Evolutionary conservation across 2,888 invertebrate species (phyloP), one percentile per base, ranked within the genome.

Genomic region (Heliconius aoede): DNA sequence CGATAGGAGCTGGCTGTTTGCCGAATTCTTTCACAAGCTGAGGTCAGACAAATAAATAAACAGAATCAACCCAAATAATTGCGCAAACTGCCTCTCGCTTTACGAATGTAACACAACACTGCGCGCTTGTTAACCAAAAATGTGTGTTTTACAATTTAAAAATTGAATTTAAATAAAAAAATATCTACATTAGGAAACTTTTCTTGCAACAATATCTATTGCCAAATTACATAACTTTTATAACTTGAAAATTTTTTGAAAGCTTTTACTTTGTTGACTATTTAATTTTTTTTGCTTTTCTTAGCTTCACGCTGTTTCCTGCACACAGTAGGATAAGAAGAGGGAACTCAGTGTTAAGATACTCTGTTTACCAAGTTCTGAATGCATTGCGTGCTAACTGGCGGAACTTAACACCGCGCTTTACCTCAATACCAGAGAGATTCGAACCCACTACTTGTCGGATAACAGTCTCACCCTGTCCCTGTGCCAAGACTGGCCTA

Each of bases 31-130:
- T 55, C 51, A 36, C 36, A 73, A 73, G 73, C 68, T 62, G 76
- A 68, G 73, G 67, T 73, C 73, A 69, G 61, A 73, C 73, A 61
- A 61, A 76, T 76, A 76, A 76, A 73, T 76, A 76, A 62, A 69
- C 21, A 61, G 51, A 73, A 40, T 76, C 73, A 73, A 55, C 55
- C 30, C 51, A n/a, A 69, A 55, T 69, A 55, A 69, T 51, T 55
- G 69, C 32, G 55, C 30, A n/a, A 69, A 32, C 69, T n/a, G 69
- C 69, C 55, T 55, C n/a, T 30, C 30, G 69, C 30, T n/a, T 68
- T 28, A 62, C 30, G 36, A 24, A n/a, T 64, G 28, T 68, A 30
- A 69, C 55, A 69, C 30, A 55, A 55, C 15, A 55, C 30, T 69
- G n/a, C n/a, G n/a, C 30, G 24, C 69, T 69, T 55, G n/a, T 69